Evolutionary conservation across 1,140 invertebrate species (phyloP), one percentile per base, ranked within the genome.

Genomic region (Drosophila arawakana): DNA sequence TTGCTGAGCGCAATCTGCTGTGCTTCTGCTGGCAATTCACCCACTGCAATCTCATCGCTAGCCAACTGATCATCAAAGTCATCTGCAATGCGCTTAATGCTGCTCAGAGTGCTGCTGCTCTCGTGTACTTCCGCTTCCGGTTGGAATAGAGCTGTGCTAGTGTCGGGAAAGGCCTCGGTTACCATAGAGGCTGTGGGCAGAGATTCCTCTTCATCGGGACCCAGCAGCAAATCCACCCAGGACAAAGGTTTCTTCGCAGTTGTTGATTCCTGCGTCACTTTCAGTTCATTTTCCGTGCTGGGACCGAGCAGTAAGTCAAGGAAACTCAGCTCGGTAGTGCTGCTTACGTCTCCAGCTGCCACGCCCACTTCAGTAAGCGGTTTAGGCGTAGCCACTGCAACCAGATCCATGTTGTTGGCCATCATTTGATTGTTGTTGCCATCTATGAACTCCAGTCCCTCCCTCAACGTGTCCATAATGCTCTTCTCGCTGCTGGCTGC

Each of bases 381-480:
- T 9, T 15, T 44, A 0, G n/a, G 5, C 15, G 71, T 57, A 3
- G 50, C 71, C 7, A 47, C 65, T 3, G 68, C 54, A 44, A 90
- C 57, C 41, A 89, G 35, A 41, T 92, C 85, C 21, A 83, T 34
- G 58, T 92, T 90, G 9, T 80, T 78, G 18, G 78, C 79, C 15
- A 92, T 9, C 84, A 91, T 90, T 62, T 91, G 71, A 46, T 91
- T 90, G 73, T 91, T 91, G 47, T 91, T 91, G 7, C 81, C 76
- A 57, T 92, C 92, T 10, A 92, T 92, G 37, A 91, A 91, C 63
- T 92, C 91, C 0, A 92, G 66, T 25, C 92, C 91, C 9, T 92
- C 92, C 1, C 91, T 73, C 2, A 92, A 71, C 0, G 83, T 90
- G 49, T 92, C 92, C 8, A 92, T 50, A 7, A 92, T 85, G 54